Conservation (phyloP, 2,888 invertebrate genomes). For the Orthosia incerta region DNA sequence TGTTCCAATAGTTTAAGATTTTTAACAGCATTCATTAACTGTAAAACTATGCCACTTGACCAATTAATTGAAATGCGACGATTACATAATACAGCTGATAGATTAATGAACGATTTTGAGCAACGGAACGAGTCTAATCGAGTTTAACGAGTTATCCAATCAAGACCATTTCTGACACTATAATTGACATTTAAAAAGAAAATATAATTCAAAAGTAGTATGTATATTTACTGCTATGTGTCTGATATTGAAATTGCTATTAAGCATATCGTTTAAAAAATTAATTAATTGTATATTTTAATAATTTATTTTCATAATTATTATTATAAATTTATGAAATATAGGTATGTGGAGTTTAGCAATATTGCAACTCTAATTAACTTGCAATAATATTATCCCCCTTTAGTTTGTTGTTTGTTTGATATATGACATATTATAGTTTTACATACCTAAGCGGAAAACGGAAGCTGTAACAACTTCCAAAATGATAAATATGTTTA, state of each 20-base stretch:
- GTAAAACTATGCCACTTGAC: constrained; percentile 30
- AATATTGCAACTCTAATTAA: not conserved
- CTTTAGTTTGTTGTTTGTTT: not conserved
- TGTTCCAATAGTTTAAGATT: constrained; percentile 10
- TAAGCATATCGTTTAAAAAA: constrained; percentile 8
- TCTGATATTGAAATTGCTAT: constrained; percentile 4
- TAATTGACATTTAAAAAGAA: constrained; percentile 53
- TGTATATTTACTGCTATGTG: constrained; percentile 23
- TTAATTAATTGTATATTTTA: too few relatives aligned
- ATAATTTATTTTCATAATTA: too few relatives aligned
- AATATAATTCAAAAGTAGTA: constrained; percentile 19
- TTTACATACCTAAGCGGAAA: constrained; percentile 1
- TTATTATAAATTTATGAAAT: too few relatives aligned
- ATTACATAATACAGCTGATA: constrained; percentile 39
- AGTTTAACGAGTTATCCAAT: constrained; percentile 51
- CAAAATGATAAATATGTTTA: not conserved
- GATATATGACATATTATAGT: not conserved
- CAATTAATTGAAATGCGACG: constrained; percentile 35
- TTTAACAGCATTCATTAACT: constrained; percentile 26
- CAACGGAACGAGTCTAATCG: constrained; percentile 36
- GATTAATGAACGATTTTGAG: constrained; percentile 33
- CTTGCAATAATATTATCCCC: not conserved
- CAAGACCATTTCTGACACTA: constrained; percentile 25
- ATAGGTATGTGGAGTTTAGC: not conserved
- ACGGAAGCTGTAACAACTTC: not conserved